phyloP scores from a whole-genome alignment of 2,888 invertebrate genomes.

The Brachypterus glaber region DNA sequence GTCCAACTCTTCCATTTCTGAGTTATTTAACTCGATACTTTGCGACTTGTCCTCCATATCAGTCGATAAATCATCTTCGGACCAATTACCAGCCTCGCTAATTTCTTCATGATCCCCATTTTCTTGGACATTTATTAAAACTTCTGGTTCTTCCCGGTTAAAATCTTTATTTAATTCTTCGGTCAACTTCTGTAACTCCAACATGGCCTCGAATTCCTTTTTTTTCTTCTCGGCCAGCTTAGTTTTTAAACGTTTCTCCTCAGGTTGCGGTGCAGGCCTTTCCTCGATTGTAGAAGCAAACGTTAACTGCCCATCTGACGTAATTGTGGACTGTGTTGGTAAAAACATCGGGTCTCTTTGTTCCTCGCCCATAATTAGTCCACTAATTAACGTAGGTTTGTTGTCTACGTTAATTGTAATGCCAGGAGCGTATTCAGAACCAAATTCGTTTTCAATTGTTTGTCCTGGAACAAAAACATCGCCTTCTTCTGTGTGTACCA shows the following conservation, averaged over 20 bases:
- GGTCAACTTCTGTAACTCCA: slow-evolving; percentile 6
- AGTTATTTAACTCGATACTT: slow-evolving; percentile 28
- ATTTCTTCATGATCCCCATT: slow-evolving; percentile 20
- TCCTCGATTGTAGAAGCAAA: slow-evolving; percentile 37
- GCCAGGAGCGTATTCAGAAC: slow-evolving; percentile 62
- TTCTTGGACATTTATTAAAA: too few species aligned
- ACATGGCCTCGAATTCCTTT: slow-evolving; percentile 12
- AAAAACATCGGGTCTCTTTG: slow-evolving; percentile 56
- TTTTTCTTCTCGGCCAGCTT: slow-evolving; percentile 23
- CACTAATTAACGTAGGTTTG: slow-evolving; percentile 62
- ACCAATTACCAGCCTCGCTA: slow-evolving; percentile 9
- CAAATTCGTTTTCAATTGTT: slow-evolving; percentile 58
- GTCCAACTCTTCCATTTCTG: slow-evolving; percentile 30
- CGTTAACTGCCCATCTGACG: slow-evolving; percentile 39
- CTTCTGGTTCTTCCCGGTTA: slow-evolving; percentile 13
- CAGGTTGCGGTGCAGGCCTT: slow-evolving; percentile 32
- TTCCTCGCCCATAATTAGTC: slow-evolving; percentile 55
- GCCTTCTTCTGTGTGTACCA: slow-evolving; percentile 59
- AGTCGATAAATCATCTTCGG: slow-evolving; percentile 13
- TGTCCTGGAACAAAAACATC: slow-evolving; percentile 67
- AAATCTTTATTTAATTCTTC: slow-evolving; percentile 12
- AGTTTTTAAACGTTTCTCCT: slow-evolving; percentile 24
- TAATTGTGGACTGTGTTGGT: slow-evolving; percentile 58
- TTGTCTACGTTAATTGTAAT: slow-evolving; percentile 58
- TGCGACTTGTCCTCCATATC: slow-evolving; percentile 15